phyloP scores from a whole-genome alignment of 2,888 invertebrate species.

The Sesia apiformis region DNA sequence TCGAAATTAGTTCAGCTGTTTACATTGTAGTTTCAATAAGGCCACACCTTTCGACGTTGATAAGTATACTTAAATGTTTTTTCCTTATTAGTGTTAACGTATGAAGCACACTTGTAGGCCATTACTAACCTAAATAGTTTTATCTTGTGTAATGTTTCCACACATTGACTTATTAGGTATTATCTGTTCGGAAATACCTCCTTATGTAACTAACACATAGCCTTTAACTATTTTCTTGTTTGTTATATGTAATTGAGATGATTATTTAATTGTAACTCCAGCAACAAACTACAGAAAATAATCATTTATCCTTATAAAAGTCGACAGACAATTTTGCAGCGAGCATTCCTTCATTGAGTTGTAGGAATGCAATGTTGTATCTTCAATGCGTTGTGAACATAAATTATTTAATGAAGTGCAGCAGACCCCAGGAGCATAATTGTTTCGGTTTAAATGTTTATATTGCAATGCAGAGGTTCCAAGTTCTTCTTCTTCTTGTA shows the following conservation, averaged over 20 bases:
- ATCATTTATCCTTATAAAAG: too few species aligned
- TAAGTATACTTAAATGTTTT: not conserved
- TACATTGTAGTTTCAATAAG: not conserved
- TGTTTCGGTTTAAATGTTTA: too few species aligned
- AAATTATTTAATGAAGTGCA: conserved; percentile 35
- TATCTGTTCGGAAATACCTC: not conserved
- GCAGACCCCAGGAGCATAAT: not conserved
- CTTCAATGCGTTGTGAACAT: conserved; percentile 18
- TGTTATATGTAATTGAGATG: too few species aligned
- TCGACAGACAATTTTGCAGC: too few species aligned
- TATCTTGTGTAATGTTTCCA: conserved; percentile 40
- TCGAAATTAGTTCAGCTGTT: too few species aligned
- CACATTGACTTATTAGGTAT: conserved; percentile 19
- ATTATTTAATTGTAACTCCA: too few species aligned
- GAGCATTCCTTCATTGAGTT: too few species aligned
- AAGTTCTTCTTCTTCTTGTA: too few species aligned
- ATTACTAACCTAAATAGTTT: conserved; percentile 41
- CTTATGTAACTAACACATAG: too few species aligned
- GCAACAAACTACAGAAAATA: too few species aligned
- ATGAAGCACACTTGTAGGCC: conserved; percentile 10
- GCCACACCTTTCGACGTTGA: not conserved
- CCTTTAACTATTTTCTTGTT: too few species aligned
- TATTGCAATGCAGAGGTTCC: too few species aligned
- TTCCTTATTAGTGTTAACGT: conserved; percentile 12
- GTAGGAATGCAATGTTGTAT: not conserved